These are phyloP conservation scores for Pygocentrus nattereri DNA, from an alignment of 2,797 vertebrate genomes.

Conservation along the genomic window DNA sequence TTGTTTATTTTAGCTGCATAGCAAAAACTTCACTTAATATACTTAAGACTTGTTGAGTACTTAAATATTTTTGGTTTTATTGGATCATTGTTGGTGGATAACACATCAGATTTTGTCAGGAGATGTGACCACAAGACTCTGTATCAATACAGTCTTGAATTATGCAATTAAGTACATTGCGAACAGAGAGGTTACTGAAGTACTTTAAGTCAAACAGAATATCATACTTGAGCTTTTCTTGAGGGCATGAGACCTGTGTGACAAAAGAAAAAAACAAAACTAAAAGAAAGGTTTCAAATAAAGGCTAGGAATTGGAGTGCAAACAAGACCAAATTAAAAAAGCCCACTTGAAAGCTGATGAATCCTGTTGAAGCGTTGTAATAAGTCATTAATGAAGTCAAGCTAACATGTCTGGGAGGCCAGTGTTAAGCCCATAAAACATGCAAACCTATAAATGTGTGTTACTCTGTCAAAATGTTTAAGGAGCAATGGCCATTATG, in stretches of 20 bases:
- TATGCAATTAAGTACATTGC: slow-evolving; percentile 1
- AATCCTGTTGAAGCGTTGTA: slow-evolving; percentile 64
- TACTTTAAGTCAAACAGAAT: slow-evolving; percentile 21
- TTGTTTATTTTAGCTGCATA: slow-evolving; percentile 5
- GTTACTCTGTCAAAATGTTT: slow-evolving; percentile 75
- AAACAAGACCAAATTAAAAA: slow-evolving; percentile 75
- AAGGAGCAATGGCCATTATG: slow-evolving; percentile 69
- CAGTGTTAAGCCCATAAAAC: slow-evolving; percentile 68
- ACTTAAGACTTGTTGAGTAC: neutral
- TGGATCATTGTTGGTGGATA: slow-evolving; percentile 3
- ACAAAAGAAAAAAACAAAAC: slow-evolving; percentile 42
- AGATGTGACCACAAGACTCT: slow-evolving; percentile 12
- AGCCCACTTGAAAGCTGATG: slow-evolving; percentile 71
- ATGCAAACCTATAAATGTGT: slow-evolving; percentile 63
- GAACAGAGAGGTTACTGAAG: slow-evolving; percentile 24
- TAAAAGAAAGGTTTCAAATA: slow-evolving; percentile 64
- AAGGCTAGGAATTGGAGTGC: slow-evolving; percentile 60
- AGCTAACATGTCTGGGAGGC: slow-evolving; percentile 40
- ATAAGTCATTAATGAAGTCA: slow-evolving; percentile 52
- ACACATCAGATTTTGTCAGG: slow-evolving; percentile 1
- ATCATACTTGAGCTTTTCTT: slow-evolving; percentile 21
- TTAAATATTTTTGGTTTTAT: no score
- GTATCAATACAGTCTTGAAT: slow-evolving; percentile 23
- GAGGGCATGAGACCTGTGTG: slow-evolving; percentile 22
- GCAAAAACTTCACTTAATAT: neutral